A percentile compares a stretch with the other conserved stretches of the same genome.
Evolutionary conservation across 2,888 invertebrate species (phyloP).

Genomic region (Carpatolechia fugitivella): DNA sequence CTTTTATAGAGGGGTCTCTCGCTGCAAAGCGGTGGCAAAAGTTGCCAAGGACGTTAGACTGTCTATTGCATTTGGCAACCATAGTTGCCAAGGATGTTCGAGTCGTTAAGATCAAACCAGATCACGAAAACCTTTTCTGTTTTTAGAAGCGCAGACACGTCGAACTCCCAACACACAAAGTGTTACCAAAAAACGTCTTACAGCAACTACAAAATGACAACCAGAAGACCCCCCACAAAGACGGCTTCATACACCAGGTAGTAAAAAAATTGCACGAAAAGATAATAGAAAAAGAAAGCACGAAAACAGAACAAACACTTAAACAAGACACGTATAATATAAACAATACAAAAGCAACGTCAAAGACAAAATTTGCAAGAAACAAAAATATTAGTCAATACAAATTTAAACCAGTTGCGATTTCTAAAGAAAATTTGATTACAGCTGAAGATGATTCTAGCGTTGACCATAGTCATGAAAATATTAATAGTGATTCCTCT

Average conservation of each 20-base stretch:
- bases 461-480: background rate
- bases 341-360: too few species aligned
- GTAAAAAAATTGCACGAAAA: background rate
- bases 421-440: background rate
- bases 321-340: too few species aligned
- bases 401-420: background rate
- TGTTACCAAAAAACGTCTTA: background rate
- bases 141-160: background rate
- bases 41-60: too few species aligned
- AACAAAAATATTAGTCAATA: background rate
- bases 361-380: background rate
- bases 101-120: too few species aligned
- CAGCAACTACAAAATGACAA: too few species aligned
- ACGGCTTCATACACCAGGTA: background rate
- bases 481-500: background rate
- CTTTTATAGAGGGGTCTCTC: too few species aligned
- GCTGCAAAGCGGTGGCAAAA: too few species aligned
- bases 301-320: background rate
- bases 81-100: too few species aligned
- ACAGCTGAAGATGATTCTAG: background rate
- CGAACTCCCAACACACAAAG: background rate
- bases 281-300: background rate
- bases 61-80: too few species aligned
- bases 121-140: background rate
- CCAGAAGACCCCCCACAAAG: background rate